Conservation (phyloP, 64 coral and sea anemone genomes). For the Pocillopora verrucosa region DNA sequence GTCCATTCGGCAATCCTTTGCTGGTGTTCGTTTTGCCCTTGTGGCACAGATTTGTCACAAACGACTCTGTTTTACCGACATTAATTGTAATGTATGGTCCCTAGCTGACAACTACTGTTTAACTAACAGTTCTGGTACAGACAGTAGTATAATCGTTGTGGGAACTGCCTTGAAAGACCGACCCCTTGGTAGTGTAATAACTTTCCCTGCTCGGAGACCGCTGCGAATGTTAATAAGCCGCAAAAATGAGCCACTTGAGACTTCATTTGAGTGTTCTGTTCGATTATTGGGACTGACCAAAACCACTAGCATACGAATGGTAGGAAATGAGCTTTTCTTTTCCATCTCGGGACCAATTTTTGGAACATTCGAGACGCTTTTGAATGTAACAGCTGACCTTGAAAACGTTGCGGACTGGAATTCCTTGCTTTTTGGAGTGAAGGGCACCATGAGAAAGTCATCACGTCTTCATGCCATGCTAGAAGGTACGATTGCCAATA, state of each 20-base stretch:
- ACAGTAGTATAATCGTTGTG: background rate
- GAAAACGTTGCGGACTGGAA: slow-evolving; percentile 4
- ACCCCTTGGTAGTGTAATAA: background rate
- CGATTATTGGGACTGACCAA: background rate
- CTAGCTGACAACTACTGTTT: background rate
- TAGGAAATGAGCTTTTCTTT: background rate
- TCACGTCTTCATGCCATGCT: background rate
- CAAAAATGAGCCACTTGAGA: background rate
- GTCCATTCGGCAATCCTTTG: background rate
- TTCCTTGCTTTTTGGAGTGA: background rate
- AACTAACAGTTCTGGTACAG: background rate
- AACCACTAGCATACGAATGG: background rate
- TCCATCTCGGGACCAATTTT: background rate
- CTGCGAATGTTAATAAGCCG: background rate
- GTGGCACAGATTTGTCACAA: slow-evolving; percentile 8
- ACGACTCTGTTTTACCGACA: background rate
- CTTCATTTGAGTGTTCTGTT: background rate
- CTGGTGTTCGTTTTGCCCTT: background rate
- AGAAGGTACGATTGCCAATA: background rate
- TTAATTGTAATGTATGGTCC: background rate
- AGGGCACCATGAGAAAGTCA: slow-evolving; percentile 4
- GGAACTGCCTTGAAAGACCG: background rate
- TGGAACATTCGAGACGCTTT: background rate
- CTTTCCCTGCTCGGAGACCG: background rate
- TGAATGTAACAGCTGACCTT: background rate